Evolutionary conservation across 2,113 vertebrate species (phyloP), one percentile per base, ranked within the genome.

Genomic region (Danionella cerebrum): DNA sequence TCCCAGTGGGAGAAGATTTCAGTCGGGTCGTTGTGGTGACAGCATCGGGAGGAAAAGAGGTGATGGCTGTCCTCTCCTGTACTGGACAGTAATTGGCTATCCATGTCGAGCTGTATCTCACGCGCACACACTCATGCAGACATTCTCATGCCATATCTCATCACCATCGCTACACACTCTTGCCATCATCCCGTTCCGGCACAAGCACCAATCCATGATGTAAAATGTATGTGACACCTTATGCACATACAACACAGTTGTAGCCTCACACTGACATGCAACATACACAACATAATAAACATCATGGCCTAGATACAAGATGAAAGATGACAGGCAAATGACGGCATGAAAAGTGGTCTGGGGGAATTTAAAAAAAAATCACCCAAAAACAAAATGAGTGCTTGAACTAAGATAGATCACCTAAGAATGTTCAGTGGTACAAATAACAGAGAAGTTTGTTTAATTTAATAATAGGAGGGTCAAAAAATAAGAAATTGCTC

Each of bases 61-160:
- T 71, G 81, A 78, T 48, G 82, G 82, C 84, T 86, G 84, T 84
- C 83, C 80, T 82, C 76, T 59, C 55, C 81, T 84, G 80, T 79
- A 75, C 72, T 67, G 82, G 83, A 82, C 80, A 76, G 79, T 85
- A 88, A 85, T 87, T 86, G 84, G 82, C 76, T 75, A 84, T 78
- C 79, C 79, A 72, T 74, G 76, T 77, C 47, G 42, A 75, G 62
- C 55, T 53, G 27, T 21, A 6, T 16, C 48, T 63, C 51, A 41
- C 13, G 35, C 44, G 36, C 39, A 51, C 53, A 50, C 44, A 14
- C 14, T 36, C 74, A 59, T 67, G 69, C 71, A 55, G 27, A 62
- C 69, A 67, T n/a, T n/a, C 69, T 33, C 50, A n/a, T 69, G 42
- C 55, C 58, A 67, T 47, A 48, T 66, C 33, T 53, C 47, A 71